A percentile compares a stretch with the other conserved stretches of the same genome.
These are phyloP conservation scores for Acronicta alni DNA, from an alignment of 2,888 invertebrate species.

Conservation along the genomic window DNA sequence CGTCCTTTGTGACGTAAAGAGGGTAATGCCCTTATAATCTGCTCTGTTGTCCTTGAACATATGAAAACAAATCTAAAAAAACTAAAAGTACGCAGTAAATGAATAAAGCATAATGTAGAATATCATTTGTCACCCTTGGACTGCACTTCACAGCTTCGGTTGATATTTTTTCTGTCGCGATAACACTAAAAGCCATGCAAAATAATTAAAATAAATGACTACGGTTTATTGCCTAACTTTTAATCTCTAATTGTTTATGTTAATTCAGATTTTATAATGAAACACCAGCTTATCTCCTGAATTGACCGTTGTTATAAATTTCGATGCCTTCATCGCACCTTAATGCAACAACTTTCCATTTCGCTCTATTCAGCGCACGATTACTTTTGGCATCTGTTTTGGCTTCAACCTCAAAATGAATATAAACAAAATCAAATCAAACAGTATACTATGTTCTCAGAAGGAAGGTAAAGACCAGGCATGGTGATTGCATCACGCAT, in stretches of 20 bases:
- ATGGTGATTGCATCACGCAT: slow-evolving; percentile 69
- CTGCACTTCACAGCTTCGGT: no score
- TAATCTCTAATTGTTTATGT: slow-evolving; percentile 20
- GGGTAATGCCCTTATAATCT: slow-evolving; percentile 8
- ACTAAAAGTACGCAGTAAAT: background rate
- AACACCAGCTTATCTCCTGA: slow-evolving; percentile 12
- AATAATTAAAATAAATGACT: no score
- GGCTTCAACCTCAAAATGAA: slow-evolving; percentile 49
- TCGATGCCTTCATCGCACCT: slow-evolving; percentile 9
- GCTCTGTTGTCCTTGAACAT: slow-evolving; percentile 4
- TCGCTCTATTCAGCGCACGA: slow-evolving; percentile 44
- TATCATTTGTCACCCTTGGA: no score
- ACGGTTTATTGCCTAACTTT: background rate
- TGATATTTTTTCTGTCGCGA: no score
- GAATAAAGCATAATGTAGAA: background rate
- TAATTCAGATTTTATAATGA: slow-evolving; percentile 17
- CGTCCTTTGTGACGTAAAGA: slow-evolving; percentile 24
- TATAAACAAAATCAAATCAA: slow-evolving; percentile 57
- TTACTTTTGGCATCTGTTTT: slow-evolving; percentile 43
- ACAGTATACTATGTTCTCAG: slow-evolving; percentile 58
- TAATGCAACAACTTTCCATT: slow-evolving; percentile 48
- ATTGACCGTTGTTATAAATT: slow-evolving; percentile 6
- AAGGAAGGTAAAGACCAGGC: slow-evolving; percentile 64
- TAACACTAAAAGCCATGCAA: no score
- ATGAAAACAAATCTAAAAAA: background rate